Evolutionary conservation across 2,888 invertebrate species (phyloP), one percentile per base, ranked within the genome.

Genomic region (Hermaeophaga mercurialis): DNA sequence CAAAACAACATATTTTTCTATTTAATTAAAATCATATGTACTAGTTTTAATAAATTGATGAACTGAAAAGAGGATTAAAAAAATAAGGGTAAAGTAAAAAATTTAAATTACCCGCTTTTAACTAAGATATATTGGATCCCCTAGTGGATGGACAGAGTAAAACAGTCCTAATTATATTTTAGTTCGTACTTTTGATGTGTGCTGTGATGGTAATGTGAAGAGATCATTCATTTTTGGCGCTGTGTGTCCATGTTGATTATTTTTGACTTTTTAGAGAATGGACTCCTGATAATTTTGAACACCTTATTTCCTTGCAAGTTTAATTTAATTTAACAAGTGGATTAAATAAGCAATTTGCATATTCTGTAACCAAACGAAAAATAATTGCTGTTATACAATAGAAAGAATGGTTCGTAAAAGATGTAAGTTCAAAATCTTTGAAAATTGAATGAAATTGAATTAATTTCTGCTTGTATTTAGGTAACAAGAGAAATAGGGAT

Each of bases 351-450:
- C 33, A 22, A 15, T 41, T 14, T 36, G n/a, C 22, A 22, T 34
- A 22, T 48, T 26, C 26, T 34, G 19, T 36, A 11, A 24, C 31
- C 31, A 22, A 28, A 38, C 14, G 33, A 43, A 22, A 55, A 19
- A 48, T 44, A 49, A 22, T 12, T 17, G 55, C 22, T 24, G 44
- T 44, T 44, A 49, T 49, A 41, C 49, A 18, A 41, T 41, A 47
- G 44, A 56, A 58, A 70, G 64, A 56, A 70, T 70, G 70, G 65
- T 69, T 56, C 70, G 69, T 28, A 70, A 68, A 67, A 64, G 65
- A 66, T 68, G 69, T 66, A 66, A 63, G 65, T 62, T 45, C 36
- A 36, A 45, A 46, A 41, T 48, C 56, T 19, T 14, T 34, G 12
- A 19, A 39, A 15, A 11, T 11, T 47, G 26, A 61, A 57, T 47